These are phyloP conservation scores for Etheostoma perlongum DNA, from an alignment of 2,797 vertebrate species.

Conservation along the genomic window DNA sequence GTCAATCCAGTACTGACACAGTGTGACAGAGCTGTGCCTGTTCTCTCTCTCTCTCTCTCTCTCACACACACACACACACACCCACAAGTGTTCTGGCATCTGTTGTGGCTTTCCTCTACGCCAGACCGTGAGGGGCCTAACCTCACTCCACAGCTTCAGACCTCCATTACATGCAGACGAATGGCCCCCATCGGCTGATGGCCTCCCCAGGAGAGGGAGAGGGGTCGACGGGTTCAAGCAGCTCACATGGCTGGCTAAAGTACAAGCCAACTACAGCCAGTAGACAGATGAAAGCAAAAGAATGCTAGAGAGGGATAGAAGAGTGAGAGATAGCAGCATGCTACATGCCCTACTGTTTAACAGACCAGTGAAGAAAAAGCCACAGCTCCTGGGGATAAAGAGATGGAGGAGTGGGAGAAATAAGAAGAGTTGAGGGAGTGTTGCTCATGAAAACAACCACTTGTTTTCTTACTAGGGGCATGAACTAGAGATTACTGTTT, in stretches of 20 bases:
- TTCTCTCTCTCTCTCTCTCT: constrained; percentile 32
- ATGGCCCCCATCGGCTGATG: constrained; percentile 58
- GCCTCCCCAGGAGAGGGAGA: constrained; percentile 46
- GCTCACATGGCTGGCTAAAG: constrained; percentile 58
- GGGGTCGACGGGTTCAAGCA: constrained; percentile 63
- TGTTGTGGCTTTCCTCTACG: constrained; percentile 58
- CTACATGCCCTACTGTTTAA: constrained; percentile 50
- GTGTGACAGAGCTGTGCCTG: constrained; percentile 43
- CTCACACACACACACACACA: constrained; percentile 26
- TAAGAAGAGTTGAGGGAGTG: constrained; percentile 45
- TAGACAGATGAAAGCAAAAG: constrained; percentile 52
- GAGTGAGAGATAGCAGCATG: constrained; percentile 35
- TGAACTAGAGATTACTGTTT: constrained; percentile 59
- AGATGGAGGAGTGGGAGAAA: constrained; percentile 42
- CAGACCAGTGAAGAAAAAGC: constrained; percentile 22
- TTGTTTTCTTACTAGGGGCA: constrained; percentile 69
- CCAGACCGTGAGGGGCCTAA: constrained; percentile 62
- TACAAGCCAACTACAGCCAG: constrained; percentile 62
- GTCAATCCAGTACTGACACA: constrained; percentile 56
- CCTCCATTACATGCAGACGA: constrained; percentile 81
- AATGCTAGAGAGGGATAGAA: constrained; percentile 14
- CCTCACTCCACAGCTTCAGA: constrained; percentile 67
- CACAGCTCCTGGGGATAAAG: constrained; percentile 38
- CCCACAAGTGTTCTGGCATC: constrained; percentile 63
- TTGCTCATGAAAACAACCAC: constrained; percentile 67